Base-by-base conservation (phyloP, 1,140 invertebrate species). In the Carposina sasakii region DNA sequence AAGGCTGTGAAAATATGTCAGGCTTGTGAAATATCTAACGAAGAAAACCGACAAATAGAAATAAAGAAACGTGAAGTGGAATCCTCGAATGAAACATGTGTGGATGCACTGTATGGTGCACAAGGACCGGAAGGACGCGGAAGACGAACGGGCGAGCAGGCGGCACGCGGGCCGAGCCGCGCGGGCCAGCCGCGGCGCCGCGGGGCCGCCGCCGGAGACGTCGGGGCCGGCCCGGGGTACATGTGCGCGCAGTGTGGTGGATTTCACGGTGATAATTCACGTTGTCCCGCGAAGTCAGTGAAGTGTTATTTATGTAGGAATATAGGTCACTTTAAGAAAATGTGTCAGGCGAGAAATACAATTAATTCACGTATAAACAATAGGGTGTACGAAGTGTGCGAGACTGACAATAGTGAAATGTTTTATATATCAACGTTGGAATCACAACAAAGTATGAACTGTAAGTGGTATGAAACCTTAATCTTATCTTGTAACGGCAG, bases 381-480 rank as follows among this genome's bases (percentile, higher is more conserved):
- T 17, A 30, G 33, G 12, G 42, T 44, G 42, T 44, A 44, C 26
- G 13, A 33, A 5, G 3, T 44, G 3, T 17, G 33, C 15, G 30
- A n/a, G 3, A 30, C 30, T 3, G 42, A 44, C 33, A 17, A 34
- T 17, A 26, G 31, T 20, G 42, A 31, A 15, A 6, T 44, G 10
- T 44, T 17, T 44, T 44, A 44, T 33, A 17, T 44, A 17, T 34
- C 33, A 13, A 13, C 3, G 6, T 13, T 34, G 8, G 33, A 34
- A 6, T 34, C 9, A 17, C 12, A 13, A 34, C 10, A 17, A 13
- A 8, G 13, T n/a, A 8, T 13, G 15, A 9, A 34, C 33, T 13
- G 12, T 34, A 39, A 46, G 16, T 46, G 44, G 44, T 34, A 36
- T 36, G 31, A 46, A 46, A 15, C 8, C 12, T 23, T 46, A 22